Percentiles rank a stretch among this genome's conserved stretches.
phyloP scores from a whole-genome alignment of 2,797 vertebrate species.

The Tympanoctomys barrerae region DNA sequence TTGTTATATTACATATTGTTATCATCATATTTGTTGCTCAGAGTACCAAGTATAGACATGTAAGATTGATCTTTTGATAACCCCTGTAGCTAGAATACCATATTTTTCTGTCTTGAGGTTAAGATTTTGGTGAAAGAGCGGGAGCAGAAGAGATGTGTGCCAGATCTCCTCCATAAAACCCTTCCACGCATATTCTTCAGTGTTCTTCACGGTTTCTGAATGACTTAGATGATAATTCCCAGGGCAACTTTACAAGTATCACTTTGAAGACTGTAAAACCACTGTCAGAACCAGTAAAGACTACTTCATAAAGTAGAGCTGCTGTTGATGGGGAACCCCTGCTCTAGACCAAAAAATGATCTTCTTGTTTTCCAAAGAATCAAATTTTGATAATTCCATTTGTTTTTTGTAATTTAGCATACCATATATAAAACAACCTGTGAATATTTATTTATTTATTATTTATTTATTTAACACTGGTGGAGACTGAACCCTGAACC shows the following conservation, averaged over 20 bases:
- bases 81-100: not conserved
- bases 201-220: not conserved
- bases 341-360: not conserved
- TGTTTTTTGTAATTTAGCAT: not conserved
- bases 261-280: not conserved
- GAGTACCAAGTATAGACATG: too few relatives aligned
- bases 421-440: not conserved
- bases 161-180: not conserved
- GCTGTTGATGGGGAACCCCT: not conserved
- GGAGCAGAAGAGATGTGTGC: not conserved
- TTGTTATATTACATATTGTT: too few relatives aligned
- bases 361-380: not conserved
- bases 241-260: not conserved
- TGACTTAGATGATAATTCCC: not conserved
- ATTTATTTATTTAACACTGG: not conserved
- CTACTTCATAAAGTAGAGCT: not conserved
- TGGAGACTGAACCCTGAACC: not conserved
- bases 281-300: not conserved
- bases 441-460: not conserved
- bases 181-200: not conserved
- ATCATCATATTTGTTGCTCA: too few relatives aligned
- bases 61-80: not conserved
- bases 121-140: constrained; percentile 1
- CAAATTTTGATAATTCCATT: not conserved
- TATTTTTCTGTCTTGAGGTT: not conserved